Conservation (phyloP, 30 jellyfish, hydroid and myxozoan genomes). For the Cassiopea xamachana region DNA sequence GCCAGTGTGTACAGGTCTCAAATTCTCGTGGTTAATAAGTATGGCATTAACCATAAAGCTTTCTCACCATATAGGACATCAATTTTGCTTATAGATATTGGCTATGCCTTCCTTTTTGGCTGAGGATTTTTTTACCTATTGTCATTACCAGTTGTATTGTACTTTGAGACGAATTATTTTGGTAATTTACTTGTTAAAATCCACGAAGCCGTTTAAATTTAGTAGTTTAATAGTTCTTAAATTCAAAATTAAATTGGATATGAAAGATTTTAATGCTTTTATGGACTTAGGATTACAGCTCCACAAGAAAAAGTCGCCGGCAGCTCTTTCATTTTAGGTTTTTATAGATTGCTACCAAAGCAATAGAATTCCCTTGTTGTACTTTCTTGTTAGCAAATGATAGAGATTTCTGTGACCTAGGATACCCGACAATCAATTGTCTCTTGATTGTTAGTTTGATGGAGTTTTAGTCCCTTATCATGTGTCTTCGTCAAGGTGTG, state of each 20-base stretch:
- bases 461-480: not conserved
- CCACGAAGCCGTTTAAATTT: not conserved
- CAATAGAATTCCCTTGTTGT: not conserved
- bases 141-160: too few species aligned
- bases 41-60: too few species aligned
- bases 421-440: not conserved
- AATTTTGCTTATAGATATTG: too few species aligned
- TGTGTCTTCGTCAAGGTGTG: too few species aligned
- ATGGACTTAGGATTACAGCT: conserved; percentile 2
- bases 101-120: too few species aligned
- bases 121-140: too few species aligned
- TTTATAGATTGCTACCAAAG: not conserved
- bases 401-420: not conserved
- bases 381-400: not conserved
- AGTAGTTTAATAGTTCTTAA: not conserved
- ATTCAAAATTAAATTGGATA: not conserved
- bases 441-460: not conserved
- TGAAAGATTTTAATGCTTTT: not conserved
- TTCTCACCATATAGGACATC: too few species aligned
- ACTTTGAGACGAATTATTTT: too few species aligned
- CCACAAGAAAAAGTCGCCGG: not conserved
- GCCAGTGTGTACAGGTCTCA: too few species aligned
- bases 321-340: not conserved
- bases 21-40: too few species aligned
- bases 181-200: not conserved